Percentiles rank a stretch among this genome's conserved stretches.
Evolutionary conservation across 2,797 vertebrate species (phyloP).

Genomic region (Graptemys geographica): DNA sequence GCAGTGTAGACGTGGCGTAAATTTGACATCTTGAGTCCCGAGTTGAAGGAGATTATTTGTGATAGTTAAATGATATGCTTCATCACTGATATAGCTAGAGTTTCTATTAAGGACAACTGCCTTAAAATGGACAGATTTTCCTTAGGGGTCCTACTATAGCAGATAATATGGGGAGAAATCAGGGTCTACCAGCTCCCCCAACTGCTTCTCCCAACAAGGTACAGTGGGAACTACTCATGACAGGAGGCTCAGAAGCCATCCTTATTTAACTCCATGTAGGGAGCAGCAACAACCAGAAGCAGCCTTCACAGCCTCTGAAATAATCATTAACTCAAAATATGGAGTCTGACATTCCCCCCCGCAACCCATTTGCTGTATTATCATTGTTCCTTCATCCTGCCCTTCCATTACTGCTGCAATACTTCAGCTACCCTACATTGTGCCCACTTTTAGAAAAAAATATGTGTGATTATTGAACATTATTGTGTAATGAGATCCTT

Average conservation of each 20-base stretch:
- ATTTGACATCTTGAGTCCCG: slow-evolving; percentile 6
- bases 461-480: background rate
- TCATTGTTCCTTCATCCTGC: background rate
- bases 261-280: background rate
- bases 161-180: too few species aligned
- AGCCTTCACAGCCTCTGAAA: accelerated
- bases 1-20: background rate
- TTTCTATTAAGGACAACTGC: background rate
- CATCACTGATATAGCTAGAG: background rate
- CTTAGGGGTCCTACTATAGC: too few species aligned
- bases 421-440: background rate
- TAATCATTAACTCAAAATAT: background rate
- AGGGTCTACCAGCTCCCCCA: too few species aligned
- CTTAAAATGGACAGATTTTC: background rate
- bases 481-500: background rate
- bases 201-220: too few species aligned
- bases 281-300: background rate
- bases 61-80: slow-evolving; percentile 13
- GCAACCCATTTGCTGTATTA: background rate
- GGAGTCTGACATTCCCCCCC: background rate
- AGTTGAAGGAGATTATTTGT: slow-evolving; percentile 12
- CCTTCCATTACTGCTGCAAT: background rate
- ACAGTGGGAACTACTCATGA: too few species aligned
- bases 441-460: background rate
- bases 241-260: background rate